Base-by-base conservation (phyloP, 2,888 invertebrate species). In the Orthosia gothica region DNA sequence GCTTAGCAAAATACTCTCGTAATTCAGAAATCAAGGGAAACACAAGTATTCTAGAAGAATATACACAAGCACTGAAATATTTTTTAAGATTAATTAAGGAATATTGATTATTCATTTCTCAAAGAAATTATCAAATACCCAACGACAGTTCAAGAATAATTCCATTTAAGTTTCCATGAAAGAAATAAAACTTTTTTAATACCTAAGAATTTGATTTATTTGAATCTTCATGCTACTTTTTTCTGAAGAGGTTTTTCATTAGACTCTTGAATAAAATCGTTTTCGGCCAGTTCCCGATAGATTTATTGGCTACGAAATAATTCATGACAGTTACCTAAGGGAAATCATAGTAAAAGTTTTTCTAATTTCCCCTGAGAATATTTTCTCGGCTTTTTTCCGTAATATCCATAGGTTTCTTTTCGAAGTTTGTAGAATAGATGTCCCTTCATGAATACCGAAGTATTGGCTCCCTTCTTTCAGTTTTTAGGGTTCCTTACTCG, bases 351-450 rank as follows among this genome's bases (percentile, higher is more conserved):
- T 40, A 20, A 66, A 76, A 73, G 18, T 70, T 76, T 73, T 67
- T 20, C 49, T 74, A 73, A 84, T 85, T 87, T 85, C 85, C 80
- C 77, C 11, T n/a, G 85, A 71, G 74, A 66, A 26, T 58, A 26
- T 65, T 52, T 78, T 32, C 50, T 58, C 16, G 49, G 49, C 47
- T 69, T 23, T 66, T 58, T 67, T 57, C 59, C 45, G 50, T 50
- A 63, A 75, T 55, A 70, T 65, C 63, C 13, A 65, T 52, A 55
- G 26, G 0, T 62, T 47, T 61, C 45, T 32, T 45, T 23, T 61
- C 1, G 15, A 58, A 55, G n/a, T 65, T 66, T 62, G 0, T 26
- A 40, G 16, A 52, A 57, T 54, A 26, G 7, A 57, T 50, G 5
- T n/a, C 5, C 15, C 18, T 52, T 40, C 15, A 23, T 45, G 20